These are phyloP conservation scores for Lottia gigantea DNA, from an alignment of 2,888 invertebrate genomes.

Conservation along the genomic window DNA sequence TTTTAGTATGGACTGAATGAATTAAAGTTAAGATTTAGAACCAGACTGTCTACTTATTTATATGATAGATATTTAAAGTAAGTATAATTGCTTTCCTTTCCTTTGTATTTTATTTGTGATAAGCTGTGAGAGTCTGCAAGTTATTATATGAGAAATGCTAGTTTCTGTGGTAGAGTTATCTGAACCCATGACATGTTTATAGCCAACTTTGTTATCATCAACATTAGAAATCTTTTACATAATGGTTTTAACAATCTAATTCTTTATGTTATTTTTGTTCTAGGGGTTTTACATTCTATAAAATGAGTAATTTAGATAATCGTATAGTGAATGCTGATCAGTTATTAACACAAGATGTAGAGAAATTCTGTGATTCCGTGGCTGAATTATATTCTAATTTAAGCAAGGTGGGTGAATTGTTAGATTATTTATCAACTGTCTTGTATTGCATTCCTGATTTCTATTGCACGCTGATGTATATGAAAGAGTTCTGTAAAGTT, in stretches of 20 bases:
- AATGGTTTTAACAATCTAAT: too few species aligned
- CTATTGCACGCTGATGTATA: too few species aligned
- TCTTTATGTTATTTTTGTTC: too few species aligned
- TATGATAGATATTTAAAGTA: slow-evolving; percentile 93
- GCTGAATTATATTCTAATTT: slow-evolving; percentile 96
- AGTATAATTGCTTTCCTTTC: slow-evolving; percentile 60
- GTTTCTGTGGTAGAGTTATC: too few species aligned
- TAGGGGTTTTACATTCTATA: slow-evolving; percentile 95
- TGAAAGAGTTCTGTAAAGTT: neutral
- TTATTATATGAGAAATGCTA: too few species aligned
- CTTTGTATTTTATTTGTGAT: too few species aligned
- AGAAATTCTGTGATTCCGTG: slow-evolving; percentile 95
- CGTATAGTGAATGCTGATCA: slow-evolving; percentile 96
- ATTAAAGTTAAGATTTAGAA: slow-evolving; percentile 88
- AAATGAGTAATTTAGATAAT: slow-evolving; percentile 94
- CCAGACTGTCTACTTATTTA: slow-evolving; percentile 86
- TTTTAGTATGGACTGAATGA: slow-evolving; percentile 88
- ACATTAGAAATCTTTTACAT: too few species aligned
- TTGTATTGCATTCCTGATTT: too few species aligned
- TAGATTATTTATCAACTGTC: too few species aligned
- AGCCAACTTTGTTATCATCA: too few species aligned
- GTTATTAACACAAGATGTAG: slow-evolving; percentile 93
- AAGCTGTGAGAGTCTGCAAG: too few species aligned
- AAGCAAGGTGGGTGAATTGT: slow-evolving; percentile 75
- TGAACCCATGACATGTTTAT: too few species aligned